Evolutionary conservation across 2,797 vertebrate genomes (phyloP).

Genomic region (Mormyrus hasselquistii): DNA sequence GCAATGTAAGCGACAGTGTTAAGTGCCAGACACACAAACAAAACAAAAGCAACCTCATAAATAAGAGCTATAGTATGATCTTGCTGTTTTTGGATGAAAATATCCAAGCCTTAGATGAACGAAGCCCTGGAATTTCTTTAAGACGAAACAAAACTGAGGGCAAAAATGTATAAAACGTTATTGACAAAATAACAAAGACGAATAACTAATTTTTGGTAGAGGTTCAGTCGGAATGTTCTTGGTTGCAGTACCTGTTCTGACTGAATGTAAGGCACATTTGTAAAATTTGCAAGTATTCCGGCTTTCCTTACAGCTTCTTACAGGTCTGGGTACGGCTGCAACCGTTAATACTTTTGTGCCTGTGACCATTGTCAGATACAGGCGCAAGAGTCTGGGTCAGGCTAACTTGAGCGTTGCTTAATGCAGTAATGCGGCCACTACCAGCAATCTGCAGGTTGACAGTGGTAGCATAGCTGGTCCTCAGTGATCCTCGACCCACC

Average conservation of each 20-base stretch:
- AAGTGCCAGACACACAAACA: constrained; percentile 53
- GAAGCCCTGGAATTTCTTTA: constrained; percentile 21
- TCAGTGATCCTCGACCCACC: constrained; percentile 38
- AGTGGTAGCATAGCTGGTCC: constrained; percentile 79
- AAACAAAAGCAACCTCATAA: constrained; percentile 54
- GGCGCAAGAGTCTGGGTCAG: constrained; percentile 72
- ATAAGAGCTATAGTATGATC: constrained; percentile 47
- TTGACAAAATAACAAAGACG: constrained; percentile 35
- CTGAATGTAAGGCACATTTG: constrained; percentile 18
- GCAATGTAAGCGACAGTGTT: constrained; percentile 55
- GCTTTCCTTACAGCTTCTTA: constrained; percentile 42
- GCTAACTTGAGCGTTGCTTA: constrained; percentile 80
- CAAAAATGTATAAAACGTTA: neutral
- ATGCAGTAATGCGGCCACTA: constrained; percentile 71
- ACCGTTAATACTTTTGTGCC: constrained; percentile 65
- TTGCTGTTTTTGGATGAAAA: constrained; percentile 21
- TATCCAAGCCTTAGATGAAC: constrained; percentile 29
- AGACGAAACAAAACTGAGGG: constrained; percentile 11
- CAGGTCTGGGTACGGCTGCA: constrained; percentile 52
- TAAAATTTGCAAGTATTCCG: neutral
- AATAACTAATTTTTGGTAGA: constrained; percentile 18
- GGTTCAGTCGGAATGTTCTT: constrained; percentile 17
- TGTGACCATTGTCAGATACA: constrained; percentile 45
- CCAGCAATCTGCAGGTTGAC: constrained; percentile 83
- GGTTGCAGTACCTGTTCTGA: constrained; percentile 40